Percentiles rank a stretch among this genome's conserved stretches.
These are phyloP conservation scores for Imbricaverruca yamaguchii DNA, from an alignment of 2,888 invertebrate genomes.

Conservation along the genomic window DNA sequence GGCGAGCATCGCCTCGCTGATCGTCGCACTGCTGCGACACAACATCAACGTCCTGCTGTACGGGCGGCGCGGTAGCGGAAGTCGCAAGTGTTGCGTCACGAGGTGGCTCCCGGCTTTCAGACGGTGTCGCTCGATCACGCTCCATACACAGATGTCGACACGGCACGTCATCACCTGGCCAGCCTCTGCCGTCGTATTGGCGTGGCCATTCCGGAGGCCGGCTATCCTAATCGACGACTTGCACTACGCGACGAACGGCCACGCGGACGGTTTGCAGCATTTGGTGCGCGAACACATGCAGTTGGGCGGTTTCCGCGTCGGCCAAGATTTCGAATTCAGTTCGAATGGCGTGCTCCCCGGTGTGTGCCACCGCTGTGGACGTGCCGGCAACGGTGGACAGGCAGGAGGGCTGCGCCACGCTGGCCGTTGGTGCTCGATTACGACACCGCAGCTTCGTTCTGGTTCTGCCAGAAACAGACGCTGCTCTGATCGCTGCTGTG, in stretches of 20 bases:
- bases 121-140: background rate
- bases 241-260: background rate
- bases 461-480: background rate
- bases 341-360: background rate
- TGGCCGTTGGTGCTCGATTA: background rate
- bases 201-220: background rate
- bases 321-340: background rate
- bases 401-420: background rate
- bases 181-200: background rate
- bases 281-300: background rate
- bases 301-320: background rate
- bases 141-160: background rate
- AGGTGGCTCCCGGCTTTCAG: background rate
- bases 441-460: background rate
- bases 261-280: background rate
- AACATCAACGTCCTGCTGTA: background rate
- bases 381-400: background rate
- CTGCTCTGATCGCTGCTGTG: background rate
- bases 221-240: background rate
- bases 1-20: background rate
- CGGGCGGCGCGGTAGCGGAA: background rate
- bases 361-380: background rate
- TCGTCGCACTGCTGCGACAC: background rate
- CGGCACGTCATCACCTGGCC: background rate
- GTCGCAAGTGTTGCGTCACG: background rate